These are phyloP conservation scores for Chelonia mydas DNA, from an alignment of 2,797 vertebrate species.

Conservation along the genomic window DNA sequence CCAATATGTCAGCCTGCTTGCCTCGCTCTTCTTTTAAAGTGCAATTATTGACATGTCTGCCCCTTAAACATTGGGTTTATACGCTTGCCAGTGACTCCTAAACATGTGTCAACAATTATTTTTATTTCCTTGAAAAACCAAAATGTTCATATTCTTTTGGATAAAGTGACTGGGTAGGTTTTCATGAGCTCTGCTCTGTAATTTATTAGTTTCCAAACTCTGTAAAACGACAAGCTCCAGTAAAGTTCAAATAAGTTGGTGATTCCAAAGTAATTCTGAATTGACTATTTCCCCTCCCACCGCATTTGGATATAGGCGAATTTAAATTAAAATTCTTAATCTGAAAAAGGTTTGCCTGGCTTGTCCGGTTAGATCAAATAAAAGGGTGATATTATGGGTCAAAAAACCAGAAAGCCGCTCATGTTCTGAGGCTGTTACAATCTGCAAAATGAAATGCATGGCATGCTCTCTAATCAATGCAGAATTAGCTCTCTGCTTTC, in stretches of 20 bases:
- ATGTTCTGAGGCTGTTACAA: background rate
- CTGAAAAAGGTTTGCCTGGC: background rate
- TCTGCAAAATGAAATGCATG: background rate
- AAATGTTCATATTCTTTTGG: conserved; percentile 64
- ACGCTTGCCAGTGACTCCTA: conserved; percentile 51
- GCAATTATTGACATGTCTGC: conserved; percentile 61
- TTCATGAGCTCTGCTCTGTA: conserved; percentile 72
- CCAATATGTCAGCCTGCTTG: background rate
- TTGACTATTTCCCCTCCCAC: conserved; percentile 7
- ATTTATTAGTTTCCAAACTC: conserved; percentile 78
- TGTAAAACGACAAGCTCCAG: conserved; percentile 75
- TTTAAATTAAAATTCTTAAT: conserved; percentile 27
- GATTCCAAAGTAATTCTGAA: conserved; percentile 67
- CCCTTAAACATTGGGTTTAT: conserved; percentile 68
- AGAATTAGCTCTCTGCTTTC: background rate
- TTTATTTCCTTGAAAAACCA: conserved; percentile 76
- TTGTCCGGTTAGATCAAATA: conserved; percentile 17
- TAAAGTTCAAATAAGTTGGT: conserved; percentile 71
- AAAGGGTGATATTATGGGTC: background rate
- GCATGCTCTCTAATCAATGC: rapidly evolving
- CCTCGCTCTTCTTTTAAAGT: conserved; percentile 47
- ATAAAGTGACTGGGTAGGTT: conserved; percentile 19
- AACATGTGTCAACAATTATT: conserved; percentile 77
- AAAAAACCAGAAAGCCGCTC: conserved; percentile 19
- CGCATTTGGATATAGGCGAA: rapidly evolving